phyloP scores from a whole-genome alignment of 2,888 invertebrate species.

The Dermolepida albohirtum region DNA sequence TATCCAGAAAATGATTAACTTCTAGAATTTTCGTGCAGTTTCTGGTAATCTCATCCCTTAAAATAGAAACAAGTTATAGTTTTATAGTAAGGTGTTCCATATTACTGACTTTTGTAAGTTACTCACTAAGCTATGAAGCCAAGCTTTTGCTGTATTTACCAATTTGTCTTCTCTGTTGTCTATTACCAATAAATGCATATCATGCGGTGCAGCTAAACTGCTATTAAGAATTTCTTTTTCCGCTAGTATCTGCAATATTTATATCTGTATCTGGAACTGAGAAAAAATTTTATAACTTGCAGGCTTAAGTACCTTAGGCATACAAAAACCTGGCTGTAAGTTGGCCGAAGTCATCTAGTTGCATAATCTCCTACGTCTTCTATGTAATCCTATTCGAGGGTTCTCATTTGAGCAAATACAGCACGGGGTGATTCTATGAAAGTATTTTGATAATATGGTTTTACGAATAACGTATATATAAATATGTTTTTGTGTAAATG shows the following conservation, averaged over 20 bases:
- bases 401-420: conserved; percentile 70
- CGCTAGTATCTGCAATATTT: conserved; percentile 63
- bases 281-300: conserved; percentile 42
- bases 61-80: conserved; percentile 44
- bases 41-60: conserved; percentile 78
- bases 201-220: conserved; percentile 75
- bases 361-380: conserved; percentile 62
- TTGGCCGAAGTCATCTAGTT: conserved; percentile 56
- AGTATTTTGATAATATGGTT: no score
- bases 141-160: conserved; percentile 75
- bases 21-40: conserved; percentile 81
- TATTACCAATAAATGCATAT: conserved; percentile 80
- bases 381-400: conserved; percentile 57
- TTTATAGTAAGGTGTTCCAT: neutral
- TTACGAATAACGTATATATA: no score
- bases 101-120: conserved; percentile 73
- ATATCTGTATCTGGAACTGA: no score
- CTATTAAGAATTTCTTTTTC: conserved; percentile 76
- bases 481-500: no score
- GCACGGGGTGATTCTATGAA: conserved; percentile 73
- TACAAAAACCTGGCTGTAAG: conserved; percentile 47
- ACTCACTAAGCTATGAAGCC: conserved; percentile 75
- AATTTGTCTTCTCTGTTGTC: conserved; percentile 83
- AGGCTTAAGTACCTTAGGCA: conserved; percentile 54
- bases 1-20: conserved; percentile 82